These are phyloP conservation scores for Stigmatopora argus DNA, from an alignment of 2,113 vertebrate species.

Conservation along the genomic window DNA sequence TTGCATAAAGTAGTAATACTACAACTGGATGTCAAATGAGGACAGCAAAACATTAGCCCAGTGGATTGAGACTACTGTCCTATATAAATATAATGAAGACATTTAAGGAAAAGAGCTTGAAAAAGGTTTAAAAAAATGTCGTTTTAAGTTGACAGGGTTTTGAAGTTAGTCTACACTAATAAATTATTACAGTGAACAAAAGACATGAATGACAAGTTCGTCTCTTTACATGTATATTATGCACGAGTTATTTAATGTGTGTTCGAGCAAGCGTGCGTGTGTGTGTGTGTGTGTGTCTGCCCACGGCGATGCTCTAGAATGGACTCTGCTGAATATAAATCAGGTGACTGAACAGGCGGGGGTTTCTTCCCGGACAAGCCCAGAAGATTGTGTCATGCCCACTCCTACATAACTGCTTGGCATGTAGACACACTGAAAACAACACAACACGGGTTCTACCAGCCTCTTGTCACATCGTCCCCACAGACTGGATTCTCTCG, in stretches of 20 bases:
- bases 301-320: slow-evolving; percentile 68
- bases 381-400: slow-evolving; percentile 66
- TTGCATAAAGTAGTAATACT: too few species aligned
- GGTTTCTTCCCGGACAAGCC: slow-evolving; percentile 62
- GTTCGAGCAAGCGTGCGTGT: slow-evolving; percentile 10
- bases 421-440: slow-evolving; percentile 20
- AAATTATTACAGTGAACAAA: too few species aligned
- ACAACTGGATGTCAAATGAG: too few species aligned
- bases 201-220: too few species aligned
- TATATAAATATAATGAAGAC: too few species aligned
- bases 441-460: slow-evolving; percentile 52
- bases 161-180: too few species aligned
- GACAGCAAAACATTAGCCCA: too few species aligned
- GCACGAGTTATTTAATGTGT: slow-evolving; percentile 6
- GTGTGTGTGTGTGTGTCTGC: slow-evolving; percentile 55
- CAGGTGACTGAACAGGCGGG: slow-evolving; percentile 70
- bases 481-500: slow-evolving; percentile 18
- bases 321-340: slow-evolving; percentile 73
- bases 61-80: too few species aligned
- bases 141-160: too few species aligned
- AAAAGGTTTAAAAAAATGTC: too few species aligned
- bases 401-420: slow-evolving; percentile 58
- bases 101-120: too few species aligned
- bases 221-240: not conserved
- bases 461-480: slow-evolving; percentile 34